These are phyloP conservation scores for Willowsia nigromaculata DNA, from an alignment of 2,888 invertebrate genomes.

Conservation along the genomic window DNA sequence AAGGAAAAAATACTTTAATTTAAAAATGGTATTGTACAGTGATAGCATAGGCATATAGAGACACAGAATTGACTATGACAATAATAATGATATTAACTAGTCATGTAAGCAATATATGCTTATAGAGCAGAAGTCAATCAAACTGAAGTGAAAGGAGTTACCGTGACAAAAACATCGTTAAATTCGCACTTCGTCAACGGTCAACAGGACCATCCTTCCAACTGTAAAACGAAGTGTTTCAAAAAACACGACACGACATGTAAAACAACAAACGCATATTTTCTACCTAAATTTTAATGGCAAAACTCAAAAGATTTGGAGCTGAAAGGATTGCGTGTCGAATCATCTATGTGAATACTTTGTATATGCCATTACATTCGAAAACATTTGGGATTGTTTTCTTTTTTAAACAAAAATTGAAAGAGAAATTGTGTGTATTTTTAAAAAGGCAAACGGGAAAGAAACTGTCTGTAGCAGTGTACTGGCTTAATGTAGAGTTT, in stretches of 20 bases:
- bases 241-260: neutral
- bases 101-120: neutral
- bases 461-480: neutral
- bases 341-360: neutral
- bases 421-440: neutral
- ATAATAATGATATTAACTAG: neutral
- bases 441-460: neutral
- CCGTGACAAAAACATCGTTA: neutral
- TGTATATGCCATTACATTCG: neutral
- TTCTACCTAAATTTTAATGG: neutral
- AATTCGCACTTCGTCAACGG: neutral
- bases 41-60: neutral
- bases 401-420: neutral
- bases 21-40: neutral
- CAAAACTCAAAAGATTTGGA: too few species aligned
- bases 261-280: neutral
- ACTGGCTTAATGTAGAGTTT: slow-evolving; percentile 65
- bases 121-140: neutral
- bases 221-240: neutral
- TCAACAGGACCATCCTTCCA: neutral
- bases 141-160: neutral
- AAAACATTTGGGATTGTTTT: neutral
- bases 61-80: neutral
- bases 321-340: neutral
- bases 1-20: neutral